Evolutionary conservation across 1,140 invertebrate genomes (phyloP).

Genomic region (Popillia japonica): DNA sequence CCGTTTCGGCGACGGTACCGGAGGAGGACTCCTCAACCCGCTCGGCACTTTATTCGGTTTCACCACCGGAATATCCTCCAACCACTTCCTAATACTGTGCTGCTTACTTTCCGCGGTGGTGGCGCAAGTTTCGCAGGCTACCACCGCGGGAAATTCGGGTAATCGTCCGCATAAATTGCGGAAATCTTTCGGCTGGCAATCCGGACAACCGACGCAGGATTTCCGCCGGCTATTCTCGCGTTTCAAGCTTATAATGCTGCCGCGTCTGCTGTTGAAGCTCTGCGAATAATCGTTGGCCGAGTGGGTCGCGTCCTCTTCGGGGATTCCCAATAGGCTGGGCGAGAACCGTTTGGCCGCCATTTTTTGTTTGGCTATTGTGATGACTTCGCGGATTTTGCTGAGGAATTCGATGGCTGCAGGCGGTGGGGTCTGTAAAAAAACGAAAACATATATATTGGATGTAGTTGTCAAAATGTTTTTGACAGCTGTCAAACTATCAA

Average conservation of each 20-base stretch:
- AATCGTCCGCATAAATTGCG: slow-evolving; percentile 57
- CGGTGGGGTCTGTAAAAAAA: slow-evolving; percentile 76
- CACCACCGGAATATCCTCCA: slow-evolving; percentile 73
- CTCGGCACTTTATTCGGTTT: slow-evolving; percentile 55
- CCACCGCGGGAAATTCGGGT: slow-evolving; percentile 60
- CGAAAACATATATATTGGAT: too few species aligned
- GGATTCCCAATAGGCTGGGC: slow-evolving; percentile 80
- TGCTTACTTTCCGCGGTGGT: slow-evolving; percentile 68
- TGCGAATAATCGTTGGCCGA: slow-evolving; percentile 59
- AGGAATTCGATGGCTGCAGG: slow-evolving; percentile 87
- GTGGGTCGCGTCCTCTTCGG: slow-evolving; percentile 74
- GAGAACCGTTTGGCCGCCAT: slow-evolving; percentile 82
- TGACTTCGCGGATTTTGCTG: slow-evolving; percentile 86
- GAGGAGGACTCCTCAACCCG: not conserved
- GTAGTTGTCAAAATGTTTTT: too few species aligned
- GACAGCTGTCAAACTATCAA: too few species aligned
- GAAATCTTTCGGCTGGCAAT: slow-evolving; percentile 65
- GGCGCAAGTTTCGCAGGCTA: slow-evolving; percentile 64
- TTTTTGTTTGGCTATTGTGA: slow-evolving; percentile 85
- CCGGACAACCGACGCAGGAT: slow-evolving; percentile 71
- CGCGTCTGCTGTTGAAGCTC: slow-evolving; percentile 61
- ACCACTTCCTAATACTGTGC: slow-evolving; percentile 77
- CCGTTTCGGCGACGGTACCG: not conserved
- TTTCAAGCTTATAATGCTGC: slow-evolving; percentile 66
- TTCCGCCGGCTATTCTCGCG: slow-evolving; percentile 66